Conservation (phyloP, 1,140 invertebrate genomes). For the Calephelis virginiensis region DNA sequence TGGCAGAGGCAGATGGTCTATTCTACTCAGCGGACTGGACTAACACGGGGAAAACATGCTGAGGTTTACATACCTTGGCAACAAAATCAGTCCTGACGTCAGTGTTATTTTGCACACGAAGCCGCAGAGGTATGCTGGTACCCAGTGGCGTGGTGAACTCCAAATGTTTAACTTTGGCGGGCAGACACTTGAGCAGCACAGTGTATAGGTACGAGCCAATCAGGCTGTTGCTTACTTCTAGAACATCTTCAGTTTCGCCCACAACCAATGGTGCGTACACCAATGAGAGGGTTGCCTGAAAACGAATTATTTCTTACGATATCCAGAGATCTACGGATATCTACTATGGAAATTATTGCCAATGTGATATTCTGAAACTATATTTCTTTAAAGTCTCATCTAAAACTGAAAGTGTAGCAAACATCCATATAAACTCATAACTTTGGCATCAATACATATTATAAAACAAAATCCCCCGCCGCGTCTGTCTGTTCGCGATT, state of each 20-base stretch:
- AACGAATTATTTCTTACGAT: constrained; percentile 13
- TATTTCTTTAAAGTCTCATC: too few species aligned
- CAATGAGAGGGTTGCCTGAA: constrained; percentile 48
- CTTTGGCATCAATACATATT: too few species aligned
- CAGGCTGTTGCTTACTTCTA: constrained; percentile 52
- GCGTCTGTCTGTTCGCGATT: too few species aligned
- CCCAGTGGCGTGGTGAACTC: constrained; percentile 52
- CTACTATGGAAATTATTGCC: too few species aligned
- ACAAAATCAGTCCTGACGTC: constrained; percentile 46
- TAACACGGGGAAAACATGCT: too few species aligned
- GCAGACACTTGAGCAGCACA: constrained; percentile 54
- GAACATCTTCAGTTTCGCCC: constrained; percentile 46
- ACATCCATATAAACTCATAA: too few species aligned
- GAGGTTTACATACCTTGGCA: constrained; percentile 36
- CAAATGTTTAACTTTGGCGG: constrained; percentile 59
- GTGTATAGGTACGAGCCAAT: constrained; percentile 55
- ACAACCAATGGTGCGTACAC: constrained; percentile 62
- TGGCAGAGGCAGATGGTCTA: too few species aligned
- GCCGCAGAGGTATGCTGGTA: constrained; percentile 44
- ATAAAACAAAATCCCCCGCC: too few species aligned
- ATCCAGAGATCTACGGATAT: too few species aligned
- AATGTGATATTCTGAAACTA: too few species aligned
- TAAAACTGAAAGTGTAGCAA: too few species aligned
- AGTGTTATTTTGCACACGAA: constrained; percentile 58
- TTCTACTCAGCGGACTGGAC: too few species aligned